These are phyloP conservation scores for Micrastur ruficollis DNA, from an alignment of 2,797 vertebrate species.

Conservation along the genomic window DNA sequence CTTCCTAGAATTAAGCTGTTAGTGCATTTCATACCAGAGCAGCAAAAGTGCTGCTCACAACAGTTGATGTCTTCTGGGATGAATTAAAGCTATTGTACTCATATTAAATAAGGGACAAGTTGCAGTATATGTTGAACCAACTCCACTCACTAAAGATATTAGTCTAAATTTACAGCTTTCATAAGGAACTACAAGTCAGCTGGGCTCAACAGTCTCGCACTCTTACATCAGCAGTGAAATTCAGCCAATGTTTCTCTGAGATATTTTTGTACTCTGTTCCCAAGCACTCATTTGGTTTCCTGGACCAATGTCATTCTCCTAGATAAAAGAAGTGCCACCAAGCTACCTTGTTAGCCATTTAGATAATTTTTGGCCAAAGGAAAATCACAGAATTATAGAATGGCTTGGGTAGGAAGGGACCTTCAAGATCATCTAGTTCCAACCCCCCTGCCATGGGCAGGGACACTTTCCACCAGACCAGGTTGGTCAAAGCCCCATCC, in stretches of 20 bases:
- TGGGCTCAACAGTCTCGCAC: neutral
- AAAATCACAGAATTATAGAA: neutral
- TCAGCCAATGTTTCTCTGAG: neutral
- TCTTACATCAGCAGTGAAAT: neutral
- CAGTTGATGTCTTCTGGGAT: neutral
- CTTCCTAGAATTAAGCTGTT: neutral
- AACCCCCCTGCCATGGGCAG: too few relatives aligned
- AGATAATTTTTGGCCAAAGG: neutral
- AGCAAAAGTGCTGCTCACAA: neutral
- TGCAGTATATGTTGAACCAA: neutral
- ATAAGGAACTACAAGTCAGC: neutral
- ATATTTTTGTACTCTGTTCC: slow-evolving; percentile 6
- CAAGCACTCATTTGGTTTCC: neutral
- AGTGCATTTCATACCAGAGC: neutral
- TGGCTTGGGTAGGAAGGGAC: too few relatives aligned
- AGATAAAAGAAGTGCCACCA: neutral
- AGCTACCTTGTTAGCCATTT: neutral
- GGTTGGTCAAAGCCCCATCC: too few relatives aligned
- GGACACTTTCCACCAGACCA: too few relatives aligned
- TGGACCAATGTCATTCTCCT: neutral
- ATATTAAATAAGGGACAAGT: neutral
- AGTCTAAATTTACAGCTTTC: slow-evolving; percentile 6
- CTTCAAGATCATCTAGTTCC: too few relatives aligned
- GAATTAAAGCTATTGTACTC: neutral
- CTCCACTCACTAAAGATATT: neutral